A percentile compares a stretch with the other conserved stretches of the same genome.
Evolutionary conservation across 2,113 vertebrate species (phyloP).

Genomic region (Alethe castanea): DNA sequence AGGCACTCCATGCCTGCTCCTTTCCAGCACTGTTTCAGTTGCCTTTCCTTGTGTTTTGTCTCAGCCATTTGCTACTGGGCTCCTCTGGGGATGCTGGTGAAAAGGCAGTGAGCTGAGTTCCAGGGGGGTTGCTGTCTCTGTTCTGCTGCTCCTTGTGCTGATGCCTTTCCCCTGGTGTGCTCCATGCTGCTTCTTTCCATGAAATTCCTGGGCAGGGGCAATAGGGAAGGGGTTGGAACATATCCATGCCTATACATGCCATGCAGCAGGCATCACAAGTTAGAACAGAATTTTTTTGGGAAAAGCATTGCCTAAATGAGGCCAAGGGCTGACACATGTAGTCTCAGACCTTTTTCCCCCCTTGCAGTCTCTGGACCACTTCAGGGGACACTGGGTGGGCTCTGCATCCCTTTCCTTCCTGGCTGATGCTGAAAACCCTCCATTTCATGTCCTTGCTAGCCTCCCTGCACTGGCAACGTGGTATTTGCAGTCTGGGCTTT

Average conservation of each 20-base stretch:
- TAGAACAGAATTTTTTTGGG: background rate
- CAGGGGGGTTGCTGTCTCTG: background rate
- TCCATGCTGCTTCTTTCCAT: background rate
- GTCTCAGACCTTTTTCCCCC: accelerated
- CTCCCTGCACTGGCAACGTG: background rate
- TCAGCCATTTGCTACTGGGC: background rate
- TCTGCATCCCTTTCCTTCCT: background rate
- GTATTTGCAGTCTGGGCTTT: background rate
- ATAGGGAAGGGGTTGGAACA: background rate
- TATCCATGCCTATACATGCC: background rate
- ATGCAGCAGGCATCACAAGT: accelerated
- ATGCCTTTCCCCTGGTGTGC: background rate
- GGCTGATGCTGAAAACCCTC: background rate
- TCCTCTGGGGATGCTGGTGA: background rate
- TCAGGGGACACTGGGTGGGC: background rate
- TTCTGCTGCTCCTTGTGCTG: background rate
- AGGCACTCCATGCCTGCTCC: background rate
- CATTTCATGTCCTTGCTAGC: background rate
- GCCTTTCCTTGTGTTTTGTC: background rate
- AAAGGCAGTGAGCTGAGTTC: background rate
- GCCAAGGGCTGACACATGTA: background rate
- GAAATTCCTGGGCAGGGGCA: background rate
- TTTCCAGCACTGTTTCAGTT: accelerated
- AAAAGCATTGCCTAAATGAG: background rate
- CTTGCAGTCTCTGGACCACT: background rate